Conservation (phyloP, 2,797 vertebrate species). For the Orestias chungarensis region DNA sequence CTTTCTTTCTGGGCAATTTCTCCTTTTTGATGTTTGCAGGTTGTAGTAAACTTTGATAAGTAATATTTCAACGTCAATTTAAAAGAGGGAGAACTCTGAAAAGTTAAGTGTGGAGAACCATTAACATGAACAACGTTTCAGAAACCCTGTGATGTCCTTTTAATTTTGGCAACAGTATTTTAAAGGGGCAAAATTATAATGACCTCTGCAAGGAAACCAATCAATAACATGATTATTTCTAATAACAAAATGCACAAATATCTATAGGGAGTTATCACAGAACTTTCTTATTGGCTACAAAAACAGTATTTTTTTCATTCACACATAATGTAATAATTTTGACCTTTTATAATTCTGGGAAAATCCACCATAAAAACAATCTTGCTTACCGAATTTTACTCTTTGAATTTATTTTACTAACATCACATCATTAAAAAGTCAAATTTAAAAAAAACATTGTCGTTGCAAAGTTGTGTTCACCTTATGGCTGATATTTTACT, state of each 20-base stretch:
- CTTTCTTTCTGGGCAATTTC: no score
- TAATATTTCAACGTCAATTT: not conserved
- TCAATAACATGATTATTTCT: not conserved
- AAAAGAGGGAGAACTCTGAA: not conserved
- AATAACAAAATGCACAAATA: not conserved
- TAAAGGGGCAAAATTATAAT: not conserved
- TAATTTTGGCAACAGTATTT: not conserved
- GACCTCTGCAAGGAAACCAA: not conserved
- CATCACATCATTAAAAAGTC: not conserved
- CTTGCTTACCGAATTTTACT: no score
- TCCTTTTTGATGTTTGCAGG: not conserved
- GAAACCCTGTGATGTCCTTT: not conserved
- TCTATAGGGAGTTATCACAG: not conserved
- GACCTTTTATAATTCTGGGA: not conserved
- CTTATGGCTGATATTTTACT: not conserved
- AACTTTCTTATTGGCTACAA: not conserved
- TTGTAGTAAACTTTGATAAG: not conserved
- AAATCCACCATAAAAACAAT: not conserved
- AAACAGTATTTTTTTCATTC: not conserved
- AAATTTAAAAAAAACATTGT: not conserved
- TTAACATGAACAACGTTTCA: not conserved
- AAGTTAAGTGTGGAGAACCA: not conserved
- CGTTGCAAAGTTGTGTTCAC: not conserved
- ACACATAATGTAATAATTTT: not conserved
- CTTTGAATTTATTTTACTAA: not conserved